A percentile compares a stretch with the other conserved stretches of the same genome.
These are phyloP conservation scores for Portevinia maculata DNA, from an alignment of 2,888 invertebrate genomes.

Conservation along the genomic window DNA sequence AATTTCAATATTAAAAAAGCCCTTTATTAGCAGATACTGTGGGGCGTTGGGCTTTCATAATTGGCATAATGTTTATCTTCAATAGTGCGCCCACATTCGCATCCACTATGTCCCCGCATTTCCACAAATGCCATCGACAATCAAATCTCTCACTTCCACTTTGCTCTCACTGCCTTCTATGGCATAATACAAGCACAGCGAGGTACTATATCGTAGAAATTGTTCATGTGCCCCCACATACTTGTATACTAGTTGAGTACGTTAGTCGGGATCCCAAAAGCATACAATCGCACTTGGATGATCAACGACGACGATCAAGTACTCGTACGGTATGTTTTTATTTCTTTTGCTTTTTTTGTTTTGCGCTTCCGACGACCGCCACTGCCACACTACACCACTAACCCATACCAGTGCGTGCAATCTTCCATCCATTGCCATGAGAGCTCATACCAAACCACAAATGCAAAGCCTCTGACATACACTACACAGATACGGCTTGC, in stretches of 20 bases:
- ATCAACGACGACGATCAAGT: conserved; percentile 1
- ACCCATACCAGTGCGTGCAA: conserved; percentile 28
- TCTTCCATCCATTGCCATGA: conserved; percentile 42
- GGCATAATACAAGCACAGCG: conserved; percentile 50
- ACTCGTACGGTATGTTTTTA: conserved; percentile 12
- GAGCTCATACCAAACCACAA: conserved; percentile 44
- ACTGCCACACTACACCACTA: conserved; percentile 20
- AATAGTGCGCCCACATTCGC: conserved; percentile 27
- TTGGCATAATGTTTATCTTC: conserved; percentile 50
- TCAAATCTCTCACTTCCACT: conserved; percentile 61
- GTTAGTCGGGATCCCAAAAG: background rate
- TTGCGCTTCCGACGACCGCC: conserved; percentile 57
- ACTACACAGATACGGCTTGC: conserved; percentile 63
- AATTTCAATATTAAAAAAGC: conserved; percentile 25
- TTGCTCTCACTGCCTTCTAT: conserved; percentile 71
- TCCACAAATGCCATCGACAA: conserved; percentile 44
- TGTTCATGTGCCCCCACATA: conserved; percentile 25
- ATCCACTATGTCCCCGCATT: conserved; percentile 16
- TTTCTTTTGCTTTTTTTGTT: conserved; percentile 46
- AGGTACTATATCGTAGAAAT: conserved; percentile 39
- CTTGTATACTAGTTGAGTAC: conserved; percentile 19
- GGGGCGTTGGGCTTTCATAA: conserved; percentile 12
- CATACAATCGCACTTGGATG: conserved; percentile 58
- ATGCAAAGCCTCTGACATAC: conserved; percentile 58
- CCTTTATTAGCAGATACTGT: conserved; percentile 8